Percentiles rank a stretch among this genome's conserved stretches.
Conservation (phyloP, 2,797 vertebrate species). For the Chaunax sp. region DNA sequence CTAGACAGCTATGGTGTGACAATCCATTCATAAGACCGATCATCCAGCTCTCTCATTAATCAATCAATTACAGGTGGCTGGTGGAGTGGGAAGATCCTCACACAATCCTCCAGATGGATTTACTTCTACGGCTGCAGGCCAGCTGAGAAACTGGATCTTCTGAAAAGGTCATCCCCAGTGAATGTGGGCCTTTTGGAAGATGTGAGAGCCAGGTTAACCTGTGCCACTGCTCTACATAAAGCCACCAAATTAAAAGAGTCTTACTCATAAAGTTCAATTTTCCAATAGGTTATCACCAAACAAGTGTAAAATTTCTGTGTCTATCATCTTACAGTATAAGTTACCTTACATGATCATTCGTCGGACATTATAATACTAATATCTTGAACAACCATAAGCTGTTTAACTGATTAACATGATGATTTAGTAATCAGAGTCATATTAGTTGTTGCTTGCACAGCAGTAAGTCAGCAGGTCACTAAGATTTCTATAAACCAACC, state of each 20-base stretch:
- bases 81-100: constrained; percentile 35
- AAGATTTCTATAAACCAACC: constrained; percentile 56
- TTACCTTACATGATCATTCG: neutral
- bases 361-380: neutral
- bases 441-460: constrained; percentile 8
- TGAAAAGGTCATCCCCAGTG: constrained; percentile 6
- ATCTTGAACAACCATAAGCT: neutral
- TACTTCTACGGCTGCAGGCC: constrained; percentile 2
- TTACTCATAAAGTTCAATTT: neutral
- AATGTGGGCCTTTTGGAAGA: constrained; percentile 9
- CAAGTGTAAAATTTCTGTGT: neutral
- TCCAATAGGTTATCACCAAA: neutral
- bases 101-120: constrained; percentile 27
- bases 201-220: neutral
- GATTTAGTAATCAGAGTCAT: constrained; percentile 2
- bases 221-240: neutral
- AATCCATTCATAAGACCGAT: constrained; percentile 48
- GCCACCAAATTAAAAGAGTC: neutral
- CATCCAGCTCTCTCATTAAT: constrained; percentile 49
- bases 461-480: constrained; percentile 45
- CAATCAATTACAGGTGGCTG: constrained; percentile 55
- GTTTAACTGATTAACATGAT: neutral
- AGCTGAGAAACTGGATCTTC: neutral
- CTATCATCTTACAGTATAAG: no score
- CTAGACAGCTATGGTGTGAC: constrained; percentile 31